phyloP scores from a whole-genome alignment of 1,140 invertebrate species.

The Scylla paramamosain region DNA sequence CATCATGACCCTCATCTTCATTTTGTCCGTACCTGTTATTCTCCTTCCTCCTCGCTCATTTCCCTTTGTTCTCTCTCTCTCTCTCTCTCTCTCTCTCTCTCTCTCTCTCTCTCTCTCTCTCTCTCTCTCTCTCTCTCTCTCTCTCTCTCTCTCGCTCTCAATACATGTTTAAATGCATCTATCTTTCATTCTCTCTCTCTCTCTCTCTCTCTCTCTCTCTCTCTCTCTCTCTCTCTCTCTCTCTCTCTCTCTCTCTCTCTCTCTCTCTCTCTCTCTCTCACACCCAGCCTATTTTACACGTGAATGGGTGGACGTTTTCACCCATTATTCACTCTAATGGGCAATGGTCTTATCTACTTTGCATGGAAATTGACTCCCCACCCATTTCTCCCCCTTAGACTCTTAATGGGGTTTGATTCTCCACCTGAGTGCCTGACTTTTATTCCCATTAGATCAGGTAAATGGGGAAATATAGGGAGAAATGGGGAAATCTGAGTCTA shows the following conservation, averaged over 20 bases:
- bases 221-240: slow-evolving; percentile 38
- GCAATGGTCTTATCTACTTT: not conserved
- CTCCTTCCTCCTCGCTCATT: not conserved
- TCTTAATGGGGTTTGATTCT: not conserved
- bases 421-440: not conserved
- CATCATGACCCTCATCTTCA: not conserved
- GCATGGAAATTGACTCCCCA: not conserved
- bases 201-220: not conserved
- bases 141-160: not conserved
- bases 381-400: not conserved
- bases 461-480: not conserved
- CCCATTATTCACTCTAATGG: slow-evolving; percentile 13
- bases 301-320: not conserved
- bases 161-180: not conserved
- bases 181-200: not conserved
- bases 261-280: not conserved
- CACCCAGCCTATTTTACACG: not conserved
- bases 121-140: not conserved
- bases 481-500: not conserved
- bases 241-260: slow-evolving; percentile 6
- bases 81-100: slow-evolving; percentile 38
- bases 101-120: slow-evolving; percentile 9
- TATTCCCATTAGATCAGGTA: not conserved
- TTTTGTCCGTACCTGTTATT: not conserved
- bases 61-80: not conserved